These are phyloP conservation scores for Sebastolobus altivelis DNA, from an alignment of 2,797 vertebrate genomes.

Conservation along the genomic window DNA sequence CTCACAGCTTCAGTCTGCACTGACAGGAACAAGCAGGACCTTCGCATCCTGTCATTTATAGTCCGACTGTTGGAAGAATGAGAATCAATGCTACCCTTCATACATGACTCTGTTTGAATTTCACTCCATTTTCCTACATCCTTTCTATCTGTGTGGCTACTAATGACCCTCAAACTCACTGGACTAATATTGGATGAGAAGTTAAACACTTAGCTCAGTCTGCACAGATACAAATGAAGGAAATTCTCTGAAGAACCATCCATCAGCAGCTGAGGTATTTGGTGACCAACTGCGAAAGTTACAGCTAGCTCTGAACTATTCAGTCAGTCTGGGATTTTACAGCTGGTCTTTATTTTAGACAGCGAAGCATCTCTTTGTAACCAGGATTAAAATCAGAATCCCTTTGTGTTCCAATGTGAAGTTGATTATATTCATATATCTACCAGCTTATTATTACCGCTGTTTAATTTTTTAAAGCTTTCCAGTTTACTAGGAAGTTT, in stretches of 20 bases:
- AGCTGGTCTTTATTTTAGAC: constrained; percentile 57
- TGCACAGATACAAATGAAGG: constrained; percentile 36
- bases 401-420: background rate
- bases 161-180: background rate
- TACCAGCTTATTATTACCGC: background rate
- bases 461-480: background rate
- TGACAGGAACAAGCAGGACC: background rate
- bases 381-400: constrained; percentile 20
- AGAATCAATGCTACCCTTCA: constrained; percentile 12
- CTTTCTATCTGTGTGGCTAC: constrained; percentile 5
- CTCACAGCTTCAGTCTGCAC: constrained; percentile 32
- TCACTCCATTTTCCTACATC: constrained; percentile 23
- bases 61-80: background rate
- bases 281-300: constrained; percentile 76
- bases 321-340: constrained; percentile 53
- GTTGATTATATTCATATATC: background rate
- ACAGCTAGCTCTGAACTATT: constrained; percentile 58
- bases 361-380: constrained; percentile 48
- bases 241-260: constrained; percentile 58
- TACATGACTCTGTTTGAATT: constrained; percentile 5
- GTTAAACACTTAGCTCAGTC: constrained; percentile 27
- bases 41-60: constrained; percentile 8
- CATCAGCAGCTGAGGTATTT: constrained; percentile 72
- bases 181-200: constrained; percentile 21
- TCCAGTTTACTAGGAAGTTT: background rate